Conservation (phyloP, 1,140 invertebrate species). For the Caerostris extrusa region DNA sequence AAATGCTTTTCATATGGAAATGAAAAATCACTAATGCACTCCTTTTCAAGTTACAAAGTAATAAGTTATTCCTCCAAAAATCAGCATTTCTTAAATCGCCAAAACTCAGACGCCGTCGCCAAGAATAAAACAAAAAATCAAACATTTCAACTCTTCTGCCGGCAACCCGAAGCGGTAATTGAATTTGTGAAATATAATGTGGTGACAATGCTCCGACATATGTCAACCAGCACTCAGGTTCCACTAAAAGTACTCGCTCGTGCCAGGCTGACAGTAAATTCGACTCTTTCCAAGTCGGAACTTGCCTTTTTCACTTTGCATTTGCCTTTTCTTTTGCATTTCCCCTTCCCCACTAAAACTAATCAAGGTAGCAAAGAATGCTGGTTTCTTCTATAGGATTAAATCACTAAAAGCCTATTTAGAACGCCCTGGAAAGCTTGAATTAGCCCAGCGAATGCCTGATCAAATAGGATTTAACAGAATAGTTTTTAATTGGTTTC, state of each 20-base stretch:
- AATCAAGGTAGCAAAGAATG: constrained; percentile 55
- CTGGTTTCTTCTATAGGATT: constrained; percentile 54
- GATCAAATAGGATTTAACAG: constrained; percentile 54
- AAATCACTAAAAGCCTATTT: constrained; percentile 70
- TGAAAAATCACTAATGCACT: too few relatives aligned
- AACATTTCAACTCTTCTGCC: background rate
- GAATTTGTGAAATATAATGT: constrained; percentile 77
- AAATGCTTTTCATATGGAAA: too few relatives aligned
- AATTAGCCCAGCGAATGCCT: constrained; percentile 23
- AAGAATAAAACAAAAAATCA: constrained; percentile 18
- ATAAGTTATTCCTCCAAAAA: background rate
- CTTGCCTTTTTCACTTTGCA: constrained; percentile 9
- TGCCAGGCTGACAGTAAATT: constrained; percentile 28
- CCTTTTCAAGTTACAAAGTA: too few relatives aligned
- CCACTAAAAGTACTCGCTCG: constrained; percentile 25
- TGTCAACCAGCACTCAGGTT: constrained; percentile 66
- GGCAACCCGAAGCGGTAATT: constrained; percentile 61
- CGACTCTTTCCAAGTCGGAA: constrained; percentile 45
- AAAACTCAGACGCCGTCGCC: background rate
- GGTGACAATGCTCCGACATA: constrained; percentile 71
- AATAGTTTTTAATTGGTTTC: constrained; percentile 70
- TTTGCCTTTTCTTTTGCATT: constrained; percentile 15
- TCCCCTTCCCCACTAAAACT: constrained; percentile 31
- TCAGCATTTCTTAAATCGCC: background rate
- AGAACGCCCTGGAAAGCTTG: constrained; percentile 6